Evolutionary conservation across 2,797 vertebrate genomes (phyloP), one percentile per base, ranked within the genome.

Genomic region (Malacoraja senta): DNA sequence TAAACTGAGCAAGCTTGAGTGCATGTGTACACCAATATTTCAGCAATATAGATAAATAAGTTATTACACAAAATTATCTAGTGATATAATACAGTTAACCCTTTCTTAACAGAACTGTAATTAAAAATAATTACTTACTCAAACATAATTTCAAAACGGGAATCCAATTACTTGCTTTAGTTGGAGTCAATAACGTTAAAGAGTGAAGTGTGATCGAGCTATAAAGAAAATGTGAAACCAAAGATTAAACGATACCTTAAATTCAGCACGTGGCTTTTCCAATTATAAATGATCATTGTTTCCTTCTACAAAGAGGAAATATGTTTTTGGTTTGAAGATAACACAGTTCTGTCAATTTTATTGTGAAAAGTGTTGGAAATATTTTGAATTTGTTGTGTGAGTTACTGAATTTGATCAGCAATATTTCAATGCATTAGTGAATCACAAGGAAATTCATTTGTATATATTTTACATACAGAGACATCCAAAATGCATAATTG

Each of bases 241-340:
- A 53, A 76, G 12, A 92, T 74, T 91, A 53, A 26, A 24, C 71
- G 44, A 91, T 74, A 74, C 65, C 38, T 91, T 76, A 76, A 76
- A 76, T 76, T 29, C 90, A 92, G 10, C 26, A 10, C 29, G 71
- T 76, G 15, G 61, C 63, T 65, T 58, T 76, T 76, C 58, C 24
- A 26, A 35, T 92, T 76, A 21, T 58, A 92, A 29, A 53, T 74
- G n/a, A 38, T 74, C 12, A n/a, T 29, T 91, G 0, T 13, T 38
- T 15, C 38, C 71, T 38, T 44, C 72, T 91, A 74, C 21, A 91
- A 91, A 71, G 26, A 74, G 10, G 9, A 3, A 44, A 35, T 29
- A 71, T 9, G 74, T 72, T 91, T 74, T 65, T 26, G 74, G 71
- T 35, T 88, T 88, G n/a, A 88, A 65, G n/a, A 68, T 88, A 88